phyloP scores from a whole-genome alignment of 2,113 vertebrate genomes.

The Pavo muticus region DNA sequence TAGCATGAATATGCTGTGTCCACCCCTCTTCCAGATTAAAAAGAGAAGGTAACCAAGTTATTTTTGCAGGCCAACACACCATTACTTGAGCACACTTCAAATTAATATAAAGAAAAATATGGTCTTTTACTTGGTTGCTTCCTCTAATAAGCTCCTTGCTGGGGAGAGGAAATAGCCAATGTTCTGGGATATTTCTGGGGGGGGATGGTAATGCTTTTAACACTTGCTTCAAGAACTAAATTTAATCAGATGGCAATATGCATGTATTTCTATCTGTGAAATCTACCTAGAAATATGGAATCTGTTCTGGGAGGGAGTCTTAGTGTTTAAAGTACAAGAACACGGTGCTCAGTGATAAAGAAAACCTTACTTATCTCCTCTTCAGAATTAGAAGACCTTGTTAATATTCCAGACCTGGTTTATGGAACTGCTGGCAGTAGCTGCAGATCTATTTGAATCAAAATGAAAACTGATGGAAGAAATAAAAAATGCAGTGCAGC shows the following conservation, averaged over 20 bases:
- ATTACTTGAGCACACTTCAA: not conserved
- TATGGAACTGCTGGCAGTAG: not conserved
- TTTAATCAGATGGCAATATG: not conserved
- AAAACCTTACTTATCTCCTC: not conserved
- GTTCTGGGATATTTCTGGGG: not conserved
- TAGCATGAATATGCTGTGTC: not conserved
- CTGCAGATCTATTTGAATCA: not conserved
- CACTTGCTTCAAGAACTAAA: not conserved
- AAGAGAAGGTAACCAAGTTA: not conserved
- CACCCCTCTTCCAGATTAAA: not conserved
- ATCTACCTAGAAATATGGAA: not conserved
- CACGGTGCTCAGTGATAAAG: not conserved
- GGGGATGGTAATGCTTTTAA: not conserved
- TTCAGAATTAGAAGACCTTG: constrained; percentile 5
- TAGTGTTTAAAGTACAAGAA: not conserved
- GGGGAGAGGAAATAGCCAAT: not conserved
- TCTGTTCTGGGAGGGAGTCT: not conserved
- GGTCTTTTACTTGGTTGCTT: not conserved
- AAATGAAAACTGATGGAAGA: not conserved
- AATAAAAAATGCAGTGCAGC: not conserved
- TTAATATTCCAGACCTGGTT: constrained; percentile 23
- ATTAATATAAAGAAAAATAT: not conserved
- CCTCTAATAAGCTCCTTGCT: not conserved
- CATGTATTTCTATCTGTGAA: not conserved
- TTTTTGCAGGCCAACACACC: not conserved